Evolutionary conservation across 2,888 invertebrate genomes (phyloP).

Genomic region (Brachyopa scutellaris): DNA sequence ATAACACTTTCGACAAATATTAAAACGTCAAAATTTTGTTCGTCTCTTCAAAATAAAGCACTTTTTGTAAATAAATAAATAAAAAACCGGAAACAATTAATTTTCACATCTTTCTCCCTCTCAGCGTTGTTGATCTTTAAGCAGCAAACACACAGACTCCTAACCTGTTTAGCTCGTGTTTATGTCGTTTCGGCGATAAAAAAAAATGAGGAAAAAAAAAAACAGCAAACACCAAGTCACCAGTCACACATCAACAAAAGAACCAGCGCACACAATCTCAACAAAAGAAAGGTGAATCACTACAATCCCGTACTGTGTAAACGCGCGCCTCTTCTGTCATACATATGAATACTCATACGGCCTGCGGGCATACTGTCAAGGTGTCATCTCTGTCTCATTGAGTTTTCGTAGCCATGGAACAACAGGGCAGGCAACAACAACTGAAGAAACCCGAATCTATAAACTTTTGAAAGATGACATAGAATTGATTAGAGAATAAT

Average conservation of each 20-base stretch:
- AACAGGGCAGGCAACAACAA: neutral
- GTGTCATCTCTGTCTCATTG: conserved; percentile 40
- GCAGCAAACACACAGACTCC: no score
- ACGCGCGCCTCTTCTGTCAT: conserved; percentile 1
- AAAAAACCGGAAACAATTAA: conserved; percentile 60
- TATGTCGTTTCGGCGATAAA: conserved; percentile 33
- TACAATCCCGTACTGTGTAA: neutral
- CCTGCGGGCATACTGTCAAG: conserved; percentile 44
- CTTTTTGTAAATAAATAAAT: neutral
- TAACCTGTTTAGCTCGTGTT: conserved; percentile 66
- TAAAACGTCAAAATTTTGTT: conserved; percentile 15
- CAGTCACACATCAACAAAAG: conserved; percentile 30
- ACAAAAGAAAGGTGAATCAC: conserved; percentile 36
- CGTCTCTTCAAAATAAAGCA: neutral
- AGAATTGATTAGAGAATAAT: conserved; percentile 43
- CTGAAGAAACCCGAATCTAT: conserved; percentile 9
- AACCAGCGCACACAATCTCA: conserved; percentile 6
- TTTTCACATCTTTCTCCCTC: conserved; percentile 53
- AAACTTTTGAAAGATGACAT: conserved; percentile 45
- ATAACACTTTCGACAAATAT: conserved; percentile 6
- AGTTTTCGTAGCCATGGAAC: neutral
- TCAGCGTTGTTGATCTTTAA: conserved; percentile 34
- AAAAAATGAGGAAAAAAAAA: conserved; percentile 7
- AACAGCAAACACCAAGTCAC: conserved; percentile 24
- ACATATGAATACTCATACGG: neutral